phyloP scores from a whole-genome alignment of 2,113 vertebrate genomes.

The Clupea harengus region DNA sequence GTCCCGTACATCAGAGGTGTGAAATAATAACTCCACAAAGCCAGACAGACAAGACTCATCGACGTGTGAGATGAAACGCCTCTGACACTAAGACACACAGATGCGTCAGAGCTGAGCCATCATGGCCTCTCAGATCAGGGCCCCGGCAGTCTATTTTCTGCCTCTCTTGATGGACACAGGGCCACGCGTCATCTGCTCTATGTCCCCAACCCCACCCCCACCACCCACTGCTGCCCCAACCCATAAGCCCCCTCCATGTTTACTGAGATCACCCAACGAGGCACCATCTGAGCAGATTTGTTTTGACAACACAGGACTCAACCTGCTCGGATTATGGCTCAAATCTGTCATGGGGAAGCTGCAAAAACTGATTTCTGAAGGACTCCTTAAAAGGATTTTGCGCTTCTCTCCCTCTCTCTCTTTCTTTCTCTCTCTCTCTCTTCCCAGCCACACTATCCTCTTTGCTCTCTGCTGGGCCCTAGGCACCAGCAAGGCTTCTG shows the following conservation, averaged over 20 bases:
- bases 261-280: slow-evolving; percentile 42
- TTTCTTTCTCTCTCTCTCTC: not conserved
- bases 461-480: slow-evolving; percentile 21
- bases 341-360: slow-evolving; percentile 39
- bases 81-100: slow-evolving; percentile 41
- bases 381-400: slow-evolving; percentile 1
- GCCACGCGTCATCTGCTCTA: slow-evolving; percentile 23
- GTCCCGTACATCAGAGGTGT: not conserved
- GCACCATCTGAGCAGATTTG: slow-evolving; percentile 47
- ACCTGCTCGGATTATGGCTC: slow-evolving; percentile 47
- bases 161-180: slow-evolving; percentile 45
- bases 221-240: not conserved
- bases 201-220: not conserved
- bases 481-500: slow-evolving; percentile 31
- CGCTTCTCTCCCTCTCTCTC: not conserved
- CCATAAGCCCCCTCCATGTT: slow-evolving; percentile 37
- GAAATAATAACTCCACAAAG: slow-evolving; percentile 22
- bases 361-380: slow-evolving; percentile 38
- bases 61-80: slow-evolving; percentile 44
- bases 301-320: slow-evolving; percentile 51
- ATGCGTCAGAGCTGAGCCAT: slow-evolving; percentile 36
- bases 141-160: slow-evolving; percentile 43
- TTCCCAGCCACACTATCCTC: slow-evolving; percentile 34
- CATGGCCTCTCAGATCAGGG: slow-evolving; percentile 44
- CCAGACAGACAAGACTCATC: slow-evolving; percentile 30